These are phyloP conservation scores for Eupithecia pulchellata DNA, from an alignment of 2,888 invertebrate species.

Conservation along the genomic window DNA sequence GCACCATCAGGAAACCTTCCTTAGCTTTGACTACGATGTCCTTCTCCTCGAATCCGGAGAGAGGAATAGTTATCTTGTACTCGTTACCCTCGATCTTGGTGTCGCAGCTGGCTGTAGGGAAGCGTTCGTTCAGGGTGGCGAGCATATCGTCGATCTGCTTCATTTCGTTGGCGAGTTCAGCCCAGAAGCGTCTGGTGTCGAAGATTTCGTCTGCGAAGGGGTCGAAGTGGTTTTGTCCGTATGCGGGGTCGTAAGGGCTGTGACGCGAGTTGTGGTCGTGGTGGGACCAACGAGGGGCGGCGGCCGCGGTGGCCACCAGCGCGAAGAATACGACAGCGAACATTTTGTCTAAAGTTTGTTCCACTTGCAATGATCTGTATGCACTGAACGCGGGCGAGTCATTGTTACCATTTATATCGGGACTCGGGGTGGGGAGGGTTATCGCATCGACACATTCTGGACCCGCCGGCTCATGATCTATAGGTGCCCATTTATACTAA, in stretches of 20 bases:
- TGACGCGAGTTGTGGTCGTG: slow-evolving; percentile 37
- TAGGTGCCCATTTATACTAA: not conserved
- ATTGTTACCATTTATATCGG: not conserved
- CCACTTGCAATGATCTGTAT: not conserved
- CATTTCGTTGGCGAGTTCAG: slow-evolving; percentile 60
- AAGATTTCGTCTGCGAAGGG: slow-evolving; percentile 57
- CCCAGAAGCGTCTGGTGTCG: slow-evolving; percentile 68
- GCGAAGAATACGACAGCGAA: slow-evolving; percentile 55
- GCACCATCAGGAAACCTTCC: slow-evolving; percentile 68
- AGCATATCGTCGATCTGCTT: slow-evolving; percentile 60
- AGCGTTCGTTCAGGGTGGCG: slow-evolving; percentile 55
- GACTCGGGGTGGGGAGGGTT: not conserved
- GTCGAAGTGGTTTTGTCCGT: slow-evolving; percentile 33
- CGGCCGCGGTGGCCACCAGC: slow-evolving; percentile 58
- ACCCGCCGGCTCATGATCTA: not conserved
- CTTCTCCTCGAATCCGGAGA: slow-evolving; percentile 65
- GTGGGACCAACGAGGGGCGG: slow-evolving; percentile 65
- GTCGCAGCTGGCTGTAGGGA: slow-evolving; percentile 53
- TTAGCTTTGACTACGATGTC: slow-evolving; percentile 74
- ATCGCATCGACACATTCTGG: slow-evolving; percentile 9
- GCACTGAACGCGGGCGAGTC: slow-evolving; percentile 4
- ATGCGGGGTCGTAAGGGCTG: slow-evolving; percentile 29
- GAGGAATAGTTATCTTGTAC: slow-evolving; percentile 63
- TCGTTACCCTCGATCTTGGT: slow-evolving; percentile 60
- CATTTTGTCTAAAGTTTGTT: slow-evolving; percentile 49